These are phyloP conservation scores for Bombus confusus DNA, from an alignment of 1,140 invertebrate genomes.

Conservation along the genomic window DNA sequence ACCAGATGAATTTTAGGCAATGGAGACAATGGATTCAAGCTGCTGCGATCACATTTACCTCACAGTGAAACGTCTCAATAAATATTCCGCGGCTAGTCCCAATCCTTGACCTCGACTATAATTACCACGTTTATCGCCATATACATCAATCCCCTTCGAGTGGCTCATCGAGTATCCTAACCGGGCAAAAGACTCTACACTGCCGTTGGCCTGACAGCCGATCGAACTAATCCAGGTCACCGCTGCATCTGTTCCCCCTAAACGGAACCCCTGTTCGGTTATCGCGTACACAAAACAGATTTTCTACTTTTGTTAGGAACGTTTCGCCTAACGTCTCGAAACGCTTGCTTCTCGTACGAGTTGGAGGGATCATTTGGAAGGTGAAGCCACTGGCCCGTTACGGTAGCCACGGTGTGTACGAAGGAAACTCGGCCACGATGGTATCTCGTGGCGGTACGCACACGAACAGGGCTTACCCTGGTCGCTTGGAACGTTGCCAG, in stretches of 20 bases:
- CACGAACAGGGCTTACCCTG: conserved; percentile 11
- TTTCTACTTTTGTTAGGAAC: neutral
- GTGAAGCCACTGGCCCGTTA: conserved; percentile 16
- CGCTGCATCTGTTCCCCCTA: no score
- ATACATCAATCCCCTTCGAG: neutral
- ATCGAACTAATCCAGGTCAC: neutral
- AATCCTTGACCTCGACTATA: neutral
- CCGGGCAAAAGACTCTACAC: neutral
- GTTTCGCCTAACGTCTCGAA: neutral
- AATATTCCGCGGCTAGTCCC: neutral
- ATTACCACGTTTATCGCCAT: neutral
- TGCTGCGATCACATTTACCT: neutral
- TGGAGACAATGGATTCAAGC: neutral
- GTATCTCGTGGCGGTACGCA: conserved; percentile 28
- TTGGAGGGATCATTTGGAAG: neutral
- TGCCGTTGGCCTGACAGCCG: neutral
- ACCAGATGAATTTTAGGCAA: no score
- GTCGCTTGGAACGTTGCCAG: conserved; percentile 59
- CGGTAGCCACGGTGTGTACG: conserved; percentile 1
- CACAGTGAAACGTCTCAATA: no score
- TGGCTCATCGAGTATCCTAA: neutral
- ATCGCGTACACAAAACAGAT: neutral
- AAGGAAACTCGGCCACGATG: conserved; percentile 43
- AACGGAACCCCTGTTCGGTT: neutral
- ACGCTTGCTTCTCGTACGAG: neutral